Percentiles rank a stretch among this genome's conserved stretches.
Conservation (phyloP, 2,888 invertebrate genomes). For the Tortrix viridana region DNA sequence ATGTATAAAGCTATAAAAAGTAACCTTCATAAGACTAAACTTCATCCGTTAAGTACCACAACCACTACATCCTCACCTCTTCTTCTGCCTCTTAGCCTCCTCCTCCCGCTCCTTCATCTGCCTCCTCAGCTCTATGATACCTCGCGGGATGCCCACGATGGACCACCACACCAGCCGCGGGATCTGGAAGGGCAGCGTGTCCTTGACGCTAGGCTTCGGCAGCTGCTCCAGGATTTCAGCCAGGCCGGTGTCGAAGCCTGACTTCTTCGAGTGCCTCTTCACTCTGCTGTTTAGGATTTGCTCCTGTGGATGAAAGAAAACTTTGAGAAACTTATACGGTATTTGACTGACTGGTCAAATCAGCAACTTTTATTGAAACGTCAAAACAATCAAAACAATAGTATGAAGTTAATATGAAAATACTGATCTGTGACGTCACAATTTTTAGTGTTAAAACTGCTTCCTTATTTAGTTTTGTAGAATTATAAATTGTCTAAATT, state of each 20-base stretch:
- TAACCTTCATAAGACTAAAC: too few relatives aligned
- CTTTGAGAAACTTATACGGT: too few relatives aligned
- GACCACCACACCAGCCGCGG: conserved; percentile 87
- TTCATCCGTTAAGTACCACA: too few relatives aligned
- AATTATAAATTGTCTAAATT: too few relatives aligned
- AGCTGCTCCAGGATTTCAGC: conserved; percentile 87
- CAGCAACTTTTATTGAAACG: too few relatives aligned
- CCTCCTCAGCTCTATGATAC: conserved; percentile 59
- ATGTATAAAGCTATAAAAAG: too few relatives aligned
- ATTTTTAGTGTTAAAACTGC: too few relatives aligned
- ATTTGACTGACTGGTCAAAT: too few relatives aligned
- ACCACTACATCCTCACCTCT: conserved; percentile 73
- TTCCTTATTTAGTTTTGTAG: too few relatives aligned
- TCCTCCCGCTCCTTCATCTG: conserved; percentile 77
- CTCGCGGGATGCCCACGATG: conserved; percentile 83
- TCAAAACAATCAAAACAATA: too few relatives aligned
- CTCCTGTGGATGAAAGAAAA: conserved; percentile 83
- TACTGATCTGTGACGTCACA: too few relatives aligned
- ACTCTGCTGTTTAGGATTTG: conserved; percentile 88
- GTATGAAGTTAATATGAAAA: too few relatives aligned
- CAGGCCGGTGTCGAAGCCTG: conserved; percentile 85
- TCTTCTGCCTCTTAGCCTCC: conserved; percentile 84
- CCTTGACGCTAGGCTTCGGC: conserved; percentile 88
- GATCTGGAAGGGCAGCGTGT: conserved; percentile 94
- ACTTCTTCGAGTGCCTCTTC: conserved; percentile 86